Conservation (phyloP, 2,113 vertebrate species). For the Lipotes vexillifer region DNA sequence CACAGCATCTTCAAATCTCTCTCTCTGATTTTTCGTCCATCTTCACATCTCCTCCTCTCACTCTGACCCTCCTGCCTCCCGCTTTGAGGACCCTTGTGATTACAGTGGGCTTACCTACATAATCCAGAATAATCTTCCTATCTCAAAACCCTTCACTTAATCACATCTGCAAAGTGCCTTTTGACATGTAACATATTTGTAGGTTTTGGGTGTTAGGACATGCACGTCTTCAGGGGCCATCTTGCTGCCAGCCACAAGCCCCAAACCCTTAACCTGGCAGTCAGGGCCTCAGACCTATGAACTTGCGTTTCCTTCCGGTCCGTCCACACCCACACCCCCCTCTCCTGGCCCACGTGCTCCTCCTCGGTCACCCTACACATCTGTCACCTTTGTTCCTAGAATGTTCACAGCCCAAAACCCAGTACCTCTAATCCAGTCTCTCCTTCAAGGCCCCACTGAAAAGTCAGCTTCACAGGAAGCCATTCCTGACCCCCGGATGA, state of each 20-base stretch:
- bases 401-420: background rate
- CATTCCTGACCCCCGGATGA: background rate
- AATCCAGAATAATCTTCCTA: too few species aligned
- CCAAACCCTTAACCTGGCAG: background rate
- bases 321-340: background rate
- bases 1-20: background rate
- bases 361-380: background rate
- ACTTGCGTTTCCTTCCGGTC: background rate
- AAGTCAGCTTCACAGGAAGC: background rate
- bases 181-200: too few species aligned
- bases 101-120: background rate
- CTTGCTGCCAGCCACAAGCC: background rate
- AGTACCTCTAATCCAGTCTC: background rate
- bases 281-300: background rate
- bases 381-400: background rate
- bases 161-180: background rate
- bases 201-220: background rate
- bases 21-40: background rate
- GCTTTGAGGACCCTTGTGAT: background rate
- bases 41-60: background rate
- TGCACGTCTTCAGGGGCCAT: background rate
- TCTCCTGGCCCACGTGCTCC: background rate
- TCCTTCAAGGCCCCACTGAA: background rate
- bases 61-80: background rate
- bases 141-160: background rate